Evolutionary conservation across 2,888 invertebrate species (phyloP), one percentile per base, ranked within the genome.

Genomic region (Malachius bipustulatus): DNA sequence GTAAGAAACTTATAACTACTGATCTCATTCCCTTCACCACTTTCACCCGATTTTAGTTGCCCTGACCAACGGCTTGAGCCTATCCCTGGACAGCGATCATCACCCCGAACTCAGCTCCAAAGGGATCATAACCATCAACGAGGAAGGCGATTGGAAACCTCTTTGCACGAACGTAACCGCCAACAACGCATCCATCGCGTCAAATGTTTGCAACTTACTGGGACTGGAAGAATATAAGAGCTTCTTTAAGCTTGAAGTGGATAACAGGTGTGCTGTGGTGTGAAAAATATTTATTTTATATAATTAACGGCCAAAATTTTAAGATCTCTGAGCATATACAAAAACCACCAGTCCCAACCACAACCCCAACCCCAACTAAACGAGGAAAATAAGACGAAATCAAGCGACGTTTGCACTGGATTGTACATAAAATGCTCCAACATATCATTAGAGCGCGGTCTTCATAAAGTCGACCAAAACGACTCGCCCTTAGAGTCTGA

Each of bases 141-240:
- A 60, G n/a, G 59, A 69, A 14, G 75, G 73, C 2, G 52, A 63
- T 29, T 85, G 85, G 85, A 66, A 65, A 33, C 67, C 78, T 2
- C 60, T 74, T 2, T 85, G 83, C 51, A 46, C 68, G 29, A 66
- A 62, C 40, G 54, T 61, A 45, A 54, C 63, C 4, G 52, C 61
- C 24, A 55, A 62, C 32, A 57, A 66, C 45, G 65, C 68, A 43
- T 64, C 66, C 38, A 64, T 69, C 6, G 75, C 73, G 1, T 57
- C 58, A 14, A 67, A 73, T 37, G 67, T 77, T 30, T 85, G 85
- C 50, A 64, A 61, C 4, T 69, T 77, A 46, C 64, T 83, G 35
- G 83, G 82, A 35, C 82, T 80, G 47, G 69, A 68, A 45, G 65
- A 55, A 42, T 59, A 55, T 41, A 49, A 39, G 39, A 48, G 40